Evolutionary conservation across 2,797 vertebrate species (phyloP).

Genomic region (Lepilemur septentrionalis): DNA sequence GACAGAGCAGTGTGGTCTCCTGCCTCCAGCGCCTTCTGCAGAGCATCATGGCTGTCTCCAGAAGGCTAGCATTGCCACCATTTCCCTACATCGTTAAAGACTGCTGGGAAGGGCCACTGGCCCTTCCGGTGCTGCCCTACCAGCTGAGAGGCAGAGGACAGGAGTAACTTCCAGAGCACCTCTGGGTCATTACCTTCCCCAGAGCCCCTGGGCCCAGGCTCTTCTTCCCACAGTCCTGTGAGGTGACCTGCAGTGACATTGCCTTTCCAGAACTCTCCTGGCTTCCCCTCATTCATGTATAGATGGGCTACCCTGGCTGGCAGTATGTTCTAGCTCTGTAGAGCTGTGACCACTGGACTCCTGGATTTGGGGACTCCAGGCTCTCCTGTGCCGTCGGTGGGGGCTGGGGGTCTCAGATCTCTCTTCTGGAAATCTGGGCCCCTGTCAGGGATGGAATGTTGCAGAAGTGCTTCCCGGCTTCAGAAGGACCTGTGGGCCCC

Average conservation of each 20-base stretch:
- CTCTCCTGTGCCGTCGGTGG: not conserved
- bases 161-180: not conserved
- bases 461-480: not conserved
- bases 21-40: not conserved
- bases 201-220: not conserved
- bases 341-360: not conserved
- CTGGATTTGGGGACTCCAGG: not conserved
- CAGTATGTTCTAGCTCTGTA: not conserved
- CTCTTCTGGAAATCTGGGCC: not conserved
- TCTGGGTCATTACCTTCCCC: not conserved
- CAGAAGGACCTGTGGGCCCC: not conserved
- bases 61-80: not conserved
- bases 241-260: not conserved
- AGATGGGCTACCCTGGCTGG: not conserved
- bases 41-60: not conserved
- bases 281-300: not conserved
- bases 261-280: not conserved
- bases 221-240: not conserved
- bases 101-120: not conserved
- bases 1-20: not conserved
- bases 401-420: not conserved
- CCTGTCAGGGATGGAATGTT: not conserved
- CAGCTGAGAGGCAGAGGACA: not conserved
- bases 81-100: not conserved
- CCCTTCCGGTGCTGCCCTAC: not conserved